A percentile compares a stretch with the other conserved stretches of the same genome.
These are phyloP conservation scores for Harlomillsia oculata DNA, from an alignment of 1,140 invertebrate genomes.

Conservation along the genomic window DNA sequence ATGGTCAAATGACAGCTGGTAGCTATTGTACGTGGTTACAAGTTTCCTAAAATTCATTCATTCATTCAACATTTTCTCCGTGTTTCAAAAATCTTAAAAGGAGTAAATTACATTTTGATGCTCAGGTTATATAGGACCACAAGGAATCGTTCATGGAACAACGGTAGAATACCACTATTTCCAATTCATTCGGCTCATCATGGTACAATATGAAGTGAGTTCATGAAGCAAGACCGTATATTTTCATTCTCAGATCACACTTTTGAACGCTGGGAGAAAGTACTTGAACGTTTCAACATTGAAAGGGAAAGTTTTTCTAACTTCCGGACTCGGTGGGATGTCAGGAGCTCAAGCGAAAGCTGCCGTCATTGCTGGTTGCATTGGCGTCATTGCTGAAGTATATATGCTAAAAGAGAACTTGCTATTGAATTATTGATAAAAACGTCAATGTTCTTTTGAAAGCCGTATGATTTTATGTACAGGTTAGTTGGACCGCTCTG, in stretches of 20 bases:
- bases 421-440: too few species aligned
- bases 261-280: slow-evolving; percentile 56
- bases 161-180: slow-evolving; percentile 42
- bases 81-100: slow-evolving; percentile 37
- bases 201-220: slow-evolving; percentile 11
- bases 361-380: slow-evolving; percentile 53
- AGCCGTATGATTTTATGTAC: slow-evolving; percentile 4
- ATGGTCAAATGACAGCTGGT: background rate
- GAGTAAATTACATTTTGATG: slow-evolving; percentile 54
- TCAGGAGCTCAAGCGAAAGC: slow-evolving; percentile 47
- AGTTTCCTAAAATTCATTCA: slow-evolving; percentile 27
- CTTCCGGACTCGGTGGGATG: slow-evolving; percentile 60
- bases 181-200: background rate
- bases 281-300: slow-evolving; percentile 48
- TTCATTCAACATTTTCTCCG: slow-evolving; percentile 45
- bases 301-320: slow-evolving; percentile 53
- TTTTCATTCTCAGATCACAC: slow-evolving; percentile 47
- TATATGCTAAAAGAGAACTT: too few species aligned
- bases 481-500: slow-evolving; percentile 50
- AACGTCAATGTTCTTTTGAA: background rate
- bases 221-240: background rate
- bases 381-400: slow-evolving; percentile 60
- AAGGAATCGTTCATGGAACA: slow-evolving; percentile 62
- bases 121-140: slow-evolving; percentile 62
- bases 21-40: background rate